A percentile compares a stretch with the other conserved stretches of the same genome.
phyloP scores from a whole-genome alignment of 2,888 invertebrate species.

The Amphipoea oculea region DNA sequence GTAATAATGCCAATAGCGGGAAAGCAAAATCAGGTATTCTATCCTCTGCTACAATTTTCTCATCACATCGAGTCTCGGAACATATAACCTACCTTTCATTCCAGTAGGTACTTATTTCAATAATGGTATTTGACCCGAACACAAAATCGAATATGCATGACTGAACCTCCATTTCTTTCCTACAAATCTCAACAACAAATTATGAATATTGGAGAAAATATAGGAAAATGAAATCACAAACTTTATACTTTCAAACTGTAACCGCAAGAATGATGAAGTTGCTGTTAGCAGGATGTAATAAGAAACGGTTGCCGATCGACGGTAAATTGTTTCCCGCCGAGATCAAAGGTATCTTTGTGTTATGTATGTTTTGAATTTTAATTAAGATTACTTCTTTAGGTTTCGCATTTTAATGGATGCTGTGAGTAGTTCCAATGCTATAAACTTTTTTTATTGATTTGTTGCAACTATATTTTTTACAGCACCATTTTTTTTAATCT shows the following conservation, averaged over 20 bases:
- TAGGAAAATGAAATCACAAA: slow-evolving; percentile 15
- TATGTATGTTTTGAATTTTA: slow-evolving; percentile 36
- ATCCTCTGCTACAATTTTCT: not conserved
- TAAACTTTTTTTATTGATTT: not conserved
- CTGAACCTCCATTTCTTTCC: not conserved
- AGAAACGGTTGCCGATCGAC: slow-evolving; percentile 31
- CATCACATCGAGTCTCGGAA: not conserved
- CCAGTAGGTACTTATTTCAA: not conserved
- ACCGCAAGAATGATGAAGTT: slow-evolving; percentile 32
- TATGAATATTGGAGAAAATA: slow-evolving; percentile 3
- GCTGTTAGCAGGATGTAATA: slow-evolving; percentile 23
- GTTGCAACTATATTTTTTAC: not conserved
- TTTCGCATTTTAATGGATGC: not conserved
- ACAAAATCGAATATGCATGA: not conserved
- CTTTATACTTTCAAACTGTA: slow-evolving; percentile 10
- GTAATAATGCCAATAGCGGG: not conserved
- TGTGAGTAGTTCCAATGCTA: not conserved
- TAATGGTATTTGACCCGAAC: not conserved
- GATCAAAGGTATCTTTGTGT: slow-evolving; percentile 40
- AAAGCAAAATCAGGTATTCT: not conserved
- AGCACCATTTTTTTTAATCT: not conserved
- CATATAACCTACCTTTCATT: not conserved
- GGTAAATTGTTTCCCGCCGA: slow-evolving; percentile 38
- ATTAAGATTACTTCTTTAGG: slow-evolving; percentile 43
- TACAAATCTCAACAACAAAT: not conserved